phyloP scores from a whole-genome alignment of 2,113 vertebrate genomes.

The Gavialis gangeticus region DNA sequence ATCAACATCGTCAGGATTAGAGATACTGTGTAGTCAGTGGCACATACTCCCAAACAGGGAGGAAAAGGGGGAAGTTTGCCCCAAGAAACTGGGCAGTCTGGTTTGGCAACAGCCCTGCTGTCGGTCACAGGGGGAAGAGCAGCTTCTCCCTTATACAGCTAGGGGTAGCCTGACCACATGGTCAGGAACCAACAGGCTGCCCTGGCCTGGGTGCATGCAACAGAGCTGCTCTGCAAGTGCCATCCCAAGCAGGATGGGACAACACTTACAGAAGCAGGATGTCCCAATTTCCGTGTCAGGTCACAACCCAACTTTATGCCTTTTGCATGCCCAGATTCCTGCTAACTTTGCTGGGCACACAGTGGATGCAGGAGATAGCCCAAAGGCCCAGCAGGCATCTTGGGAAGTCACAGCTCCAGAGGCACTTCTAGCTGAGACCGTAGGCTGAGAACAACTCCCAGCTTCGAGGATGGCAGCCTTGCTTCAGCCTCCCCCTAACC shows the following conservation, averaged over 20 bases:
- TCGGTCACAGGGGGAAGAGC: not conserved
- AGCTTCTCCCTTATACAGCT: not conserved
- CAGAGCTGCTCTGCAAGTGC: not conserved
- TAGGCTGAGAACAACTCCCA: not conserved
- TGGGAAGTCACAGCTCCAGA: not conserved
- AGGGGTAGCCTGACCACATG: too few relatives aligned
- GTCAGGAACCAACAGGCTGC: not conserved
- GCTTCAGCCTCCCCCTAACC: not conserved
- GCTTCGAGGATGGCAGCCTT: not conserved
- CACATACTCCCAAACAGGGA: not conserved
- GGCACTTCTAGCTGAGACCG: not conserved
- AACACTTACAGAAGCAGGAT: not conserved
- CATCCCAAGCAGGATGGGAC: too few relatives aligned
- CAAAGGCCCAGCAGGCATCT: not conserved
- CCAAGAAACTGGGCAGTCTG: fast-evolving
- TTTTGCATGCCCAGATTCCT: not conserved
- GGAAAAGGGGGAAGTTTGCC: not conserved
- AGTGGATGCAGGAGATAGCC: not conserved
- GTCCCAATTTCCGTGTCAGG: not conserved
- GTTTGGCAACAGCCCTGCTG: fast-evolving
- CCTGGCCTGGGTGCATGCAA: not conserved
- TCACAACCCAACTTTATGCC: not conserved
- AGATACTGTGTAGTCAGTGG: not conserved
- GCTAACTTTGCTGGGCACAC: too few relatives aligned
- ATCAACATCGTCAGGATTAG: not conserved